Base-by-base conservation (phyloP, 2,888 invertebrate species). In the Chrysolina haemoptera region DNA sequence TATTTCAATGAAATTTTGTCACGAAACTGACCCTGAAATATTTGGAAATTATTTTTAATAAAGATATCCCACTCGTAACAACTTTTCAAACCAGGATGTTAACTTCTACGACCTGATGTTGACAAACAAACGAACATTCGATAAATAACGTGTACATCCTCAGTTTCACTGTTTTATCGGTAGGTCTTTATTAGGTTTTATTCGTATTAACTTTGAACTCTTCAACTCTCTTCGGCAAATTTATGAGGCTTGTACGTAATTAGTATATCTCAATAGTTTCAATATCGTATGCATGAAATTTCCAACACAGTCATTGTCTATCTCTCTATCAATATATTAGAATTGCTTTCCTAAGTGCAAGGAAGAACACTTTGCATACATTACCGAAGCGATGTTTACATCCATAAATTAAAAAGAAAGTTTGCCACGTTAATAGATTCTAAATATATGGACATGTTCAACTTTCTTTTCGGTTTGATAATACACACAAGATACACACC, bases 391-490 rank as follows among this genome's bases (percentile, higher is more conserved):
- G 35, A 67, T 53, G 53, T 67, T 53, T 35, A 55, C 67, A 53
- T 50, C n/a, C 40, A 67, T 53, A 67, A 67, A 67, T 67, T 55
- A 67, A 67, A 67, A 67, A 12, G 67, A 67, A 67, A 67, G 67
- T 67, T 53, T 8, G 18, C 53, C 40, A 40, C 40, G 14, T 53
- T 14, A 55, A 53, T 55, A 53, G 67, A 53, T 55, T 67, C 16
- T 53, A 20, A 53, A 66, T 66, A 53, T 50, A 50, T 48, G 27
- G 66, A 22, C 53, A 66, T 53, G 66, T 48, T 27, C 67, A 50
- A 41, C 53, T 67, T 67, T 53, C 66, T 67, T 67, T 67, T 53
- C 67, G 35, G 18, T 27, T 35, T 27, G 59, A 27, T 8, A 59
- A 9, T 50, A 50, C 18, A 18, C 18, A 50, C 48, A 50, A 10